These are phyloP conservation scores for Acanthacorydalis orientalis DNA, from an alignment of 2,888 invertebrate species.

Conservation along the genomic window DNA sequence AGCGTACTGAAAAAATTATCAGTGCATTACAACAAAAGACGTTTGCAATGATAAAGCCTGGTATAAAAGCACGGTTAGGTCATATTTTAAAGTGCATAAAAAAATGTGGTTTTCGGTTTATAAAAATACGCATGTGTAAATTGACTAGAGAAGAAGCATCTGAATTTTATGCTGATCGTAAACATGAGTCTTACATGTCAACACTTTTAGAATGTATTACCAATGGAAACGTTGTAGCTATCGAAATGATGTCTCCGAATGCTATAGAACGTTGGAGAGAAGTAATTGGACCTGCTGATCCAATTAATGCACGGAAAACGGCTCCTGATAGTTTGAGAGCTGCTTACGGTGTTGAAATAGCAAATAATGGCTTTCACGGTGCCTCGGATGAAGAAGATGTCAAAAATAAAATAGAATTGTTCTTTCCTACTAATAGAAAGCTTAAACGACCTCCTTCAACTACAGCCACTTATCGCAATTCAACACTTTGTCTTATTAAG, in stretches of 20 bases:
- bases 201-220: slow-evolving; percentile 47
- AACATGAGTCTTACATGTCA: slow-evolving; percentile 41
- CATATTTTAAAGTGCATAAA: slow-evolving; percentile 53
- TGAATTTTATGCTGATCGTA: slow-evolving; percentile 39
- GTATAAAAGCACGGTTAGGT: slow-evolving; percentile 49
- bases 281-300: slow-evolving; percentile 44
- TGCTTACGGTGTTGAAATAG: slow-evolving; percentile 46
- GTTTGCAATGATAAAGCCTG: slow-evolving; percentile 63
- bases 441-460: slow-evolving; percentile 12
- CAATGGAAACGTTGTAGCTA: slow-evolving; percentile 48
- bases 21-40: slow-evolving; percentile 49
- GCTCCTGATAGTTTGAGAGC: slow-evolving; percentile 43
- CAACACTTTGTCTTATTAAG: slow-evolving; percentile 71
- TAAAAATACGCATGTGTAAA: slow-evolving; percentile 54
- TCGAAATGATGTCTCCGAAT: slow-evolving; percentile 59
- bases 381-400: slow-evolving; percentile 39
- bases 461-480: slow-evolving; percentile 35
- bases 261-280: slow-evolving; percentile 40
- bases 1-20: slow-evolving; percentile 43
- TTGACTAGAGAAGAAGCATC: slow-evolving; percentile 47
- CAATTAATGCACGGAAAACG: slow-evolving; percentile 33
- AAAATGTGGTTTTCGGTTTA: slow-evolving; percentile 40
- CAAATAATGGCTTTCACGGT: slow-evolving; percentile 53
- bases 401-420: slow-evolving; percentile 35
- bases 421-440: slow-evolving; percentile 31